A percentile compares a stretch with the other conserved stretches of the same genome.
Conservation (phyloP, 1,140 invertebrate species). For the Cydia strobilella region DNA sequence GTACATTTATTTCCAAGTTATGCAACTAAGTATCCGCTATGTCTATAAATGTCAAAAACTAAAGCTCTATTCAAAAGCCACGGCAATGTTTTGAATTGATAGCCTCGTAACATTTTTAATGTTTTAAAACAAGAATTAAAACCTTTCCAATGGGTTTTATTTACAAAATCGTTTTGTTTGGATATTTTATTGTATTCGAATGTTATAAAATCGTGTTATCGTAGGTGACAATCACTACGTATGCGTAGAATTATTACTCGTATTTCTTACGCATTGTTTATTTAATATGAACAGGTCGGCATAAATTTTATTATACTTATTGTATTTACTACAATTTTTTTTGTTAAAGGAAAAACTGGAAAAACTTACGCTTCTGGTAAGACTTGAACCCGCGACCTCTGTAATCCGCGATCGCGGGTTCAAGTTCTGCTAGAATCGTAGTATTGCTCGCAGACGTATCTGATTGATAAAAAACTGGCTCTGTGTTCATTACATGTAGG, state of each 20-base stretch:
- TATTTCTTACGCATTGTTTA: background rate
- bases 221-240: conserved; percentile 33
- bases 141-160: conserved; percentile 64
- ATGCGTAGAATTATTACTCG: background rate
- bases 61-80: conserved; percentile 54
- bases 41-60: conserved; percentile 70
- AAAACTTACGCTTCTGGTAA: too few species aligned
- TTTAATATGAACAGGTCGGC: background rate
- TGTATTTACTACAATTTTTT: too few species aligned
- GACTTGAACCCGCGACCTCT: too few species aligned
- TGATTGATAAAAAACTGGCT: too few species aligned
- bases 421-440: too few species aligned
- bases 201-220: conserved; percentile 54
- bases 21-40: conserved; percentile 18
- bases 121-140: conserved; percentile 45
- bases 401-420: too few species aligned
- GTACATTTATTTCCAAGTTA: background rate
- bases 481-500: too few species aligned
- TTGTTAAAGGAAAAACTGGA: too few species aligned
- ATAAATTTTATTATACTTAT: background rate
- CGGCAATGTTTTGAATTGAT: conserved; percentile 66
- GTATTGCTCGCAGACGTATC: too few species aligned
- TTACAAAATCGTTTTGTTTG: conserved; percentile 61
- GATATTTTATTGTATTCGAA: conserved; percentile 58
- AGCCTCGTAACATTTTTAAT: conserved; percentile 68